phyloP scores from a whole-genome alignment of 2,113 vertebrate species.

The Morone saxatilis region DNA sequence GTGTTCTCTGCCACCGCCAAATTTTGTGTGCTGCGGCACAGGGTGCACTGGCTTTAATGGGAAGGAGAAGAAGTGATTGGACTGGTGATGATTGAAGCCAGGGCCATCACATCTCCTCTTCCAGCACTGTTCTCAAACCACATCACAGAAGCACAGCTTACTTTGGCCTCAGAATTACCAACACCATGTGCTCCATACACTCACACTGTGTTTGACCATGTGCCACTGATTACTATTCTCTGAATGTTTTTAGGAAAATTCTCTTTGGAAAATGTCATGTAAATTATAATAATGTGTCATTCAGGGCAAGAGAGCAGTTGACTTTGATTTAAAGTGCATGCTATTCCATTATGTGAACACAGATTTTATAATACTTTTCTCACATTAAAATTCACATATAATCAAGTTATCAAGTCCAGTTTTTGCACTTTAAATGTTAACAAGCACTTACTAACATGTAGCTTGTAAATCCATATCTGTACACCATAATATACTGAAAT shows the following conservation, averaged over 20 bases:
- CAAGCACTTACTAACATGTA: too few relatives aligned
- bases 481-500: too few relatives aligned
- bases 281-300: neutral
- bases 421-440: too few relatives aligned
- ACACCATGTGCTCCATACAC: neutral
- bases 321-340: neutral
- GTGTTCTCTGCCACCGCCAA: neutral
- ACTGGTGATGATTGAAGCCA: neutral
- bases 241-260: neutral
- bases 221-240: neutral
- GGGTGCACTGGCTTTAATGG: neutral
- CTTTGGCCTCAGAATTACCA: neutral
- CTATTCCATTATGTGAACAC: neutral
- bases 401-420: too few relatives aligned
- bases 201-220: neutral
- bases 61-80: neutral
- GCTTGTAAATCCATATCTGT: too few relatives aligned
- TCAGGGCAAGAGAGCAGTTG: neutral
- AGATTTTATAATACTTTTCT: neutral
- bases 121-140: neutral
- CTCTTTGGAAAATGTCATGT: neutral
- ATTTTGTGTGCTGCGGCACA: neutral
- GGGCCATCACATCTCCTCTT: neutral
- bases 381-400: too few relatives aligned
- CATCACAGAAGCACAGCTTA: neutral